These are phyloP conservation scores for Microctenopoma steveboyesi DNA, from an alignment of 2,797 vertebrate species.

Conservation along the genomic window DNA sequence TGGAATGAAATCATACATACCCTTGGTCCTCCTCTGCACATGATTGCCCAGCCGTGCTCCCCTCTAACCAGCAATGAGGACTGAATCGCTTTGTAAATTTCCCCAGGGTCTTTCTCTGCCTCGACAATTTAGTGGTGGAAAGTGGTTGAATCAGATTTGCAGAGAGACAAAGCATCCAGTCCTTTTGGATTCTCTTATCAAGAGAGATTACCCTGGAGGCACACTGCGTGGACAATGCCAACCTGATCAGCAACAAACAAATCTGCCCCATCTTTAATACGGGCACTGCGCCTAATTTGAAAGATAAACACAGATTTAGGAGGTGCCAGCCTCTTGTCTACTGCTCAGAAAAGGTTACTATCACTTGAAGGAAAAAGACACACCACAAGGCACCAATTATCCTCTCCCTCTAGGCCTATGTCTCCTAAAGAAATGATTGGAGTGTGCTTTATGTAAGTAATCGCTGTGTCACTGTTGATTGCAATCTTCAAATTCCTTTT, in stretches of 20 bases:
- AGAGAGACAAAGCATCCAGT: constrained; percentile 77
- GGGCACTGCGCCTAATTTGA: constrained; percentile 63
- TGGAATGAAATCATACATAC: constrained; percentile 72
- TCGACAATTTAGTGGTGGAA: constrained; percentile 77
- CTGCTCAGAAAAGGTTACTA: constrained; percentile 75
- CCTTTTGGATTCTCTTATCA: constrained; percentile 72
- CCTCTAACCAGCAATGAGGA: constrained; percentile 77
- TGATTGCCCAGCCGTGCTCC: constrained; percentile 72
- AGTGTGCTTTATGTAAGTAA: constrained; percentile 41
- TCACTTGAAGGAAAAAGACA: constrained; percentile 63
- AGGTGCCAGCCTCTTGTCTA: constrained; percentile 55
- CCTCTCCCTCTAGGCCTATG: constrained; percentile 41
- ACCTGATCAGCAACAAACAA: constrained; percentile 78
- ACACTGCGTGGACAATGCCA: constrained; percentile 69
- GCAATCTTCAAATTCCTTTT: constrained; percentile 38
- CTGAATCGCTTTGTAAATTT: constrained; percentile 80
- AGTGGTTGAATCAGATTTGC: constrained; percentile 81
- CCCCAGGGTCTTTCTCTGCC: constrained; percentile 75
- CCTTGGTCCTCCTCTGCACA: constrained; percentile 61
- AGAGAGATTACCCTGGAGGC: constrained; percentile 76
- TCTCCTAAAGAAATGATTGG: constrained; percentile 65
- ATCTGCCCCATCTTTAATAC: constrained; percentile 76
- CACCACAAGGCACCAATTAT: constrained; percentile 64
- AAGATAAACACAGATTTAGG: constrained; percentile 71
- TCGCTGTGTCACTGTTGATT: constrained; percentile 34